phyloP scores from a whole-genome alignment of 2,888 invertebrate species.

The Macaria liturata region DNA sequence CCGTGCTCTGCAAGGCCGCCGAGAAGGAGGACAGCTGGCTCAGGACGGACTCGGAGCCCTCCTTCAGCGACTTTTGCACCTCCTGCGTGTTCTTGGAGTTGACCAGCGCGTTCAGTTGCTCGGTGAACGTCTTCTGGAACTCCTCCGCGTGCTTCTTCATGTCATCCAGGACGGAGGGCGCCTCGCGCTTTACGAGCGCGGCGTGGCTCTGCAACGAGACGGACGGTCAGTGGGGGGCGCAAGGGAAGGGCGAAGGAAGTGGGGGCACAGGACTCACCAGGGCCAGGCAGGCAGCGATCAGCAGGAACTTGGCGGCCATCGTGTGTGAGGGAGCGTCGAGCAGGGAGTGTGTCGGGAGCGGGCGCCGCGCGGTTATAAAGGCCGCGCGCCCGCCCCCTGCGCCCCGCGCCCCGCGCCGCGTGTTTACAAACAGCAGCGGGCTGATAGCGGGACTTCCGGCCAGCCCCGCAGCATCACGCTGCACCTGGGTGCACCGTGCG shows the following conservation, averaged over 20 bases:
- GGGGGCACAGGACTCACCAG: conserved; percentile 56
- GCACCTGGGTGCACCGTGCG: too few species aligned
- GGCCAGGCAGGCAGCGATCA: conserved; percentile 64
- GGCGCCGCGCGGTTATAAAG: conserved; percentile 44
- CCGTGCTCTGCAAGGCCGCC: conserved; percentile 56
- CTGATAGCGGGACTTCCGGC: neutral
- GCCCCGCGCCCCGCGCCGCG: neutral
- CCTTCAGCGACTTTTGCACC: conserved; percentile 62
- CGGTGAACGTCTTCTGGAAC: conserved; percentile 61
- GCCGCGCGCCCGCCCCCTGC: conserved; percentile 30
- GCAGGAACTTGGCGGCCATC: conserved; percentile 61
- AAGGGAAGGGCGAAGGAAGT: neutral
- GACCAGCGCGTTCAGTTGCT: conserved; percentile 53
- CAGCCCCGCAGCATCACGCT: too few species aligned
- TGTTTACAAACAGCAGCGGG: conserved; percentile 2
- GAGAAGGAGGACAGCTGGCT: conserved; percentile 57
- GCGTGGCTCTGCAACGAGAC: conserved; percentile 49
- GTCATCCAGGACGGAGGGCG: conserved; percentile 53
- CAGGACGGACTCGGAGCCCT: conserved; percentile 60
- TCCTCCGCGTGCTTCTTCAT: conserved; percentile 61
- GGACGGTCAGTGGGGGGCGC: neutral
- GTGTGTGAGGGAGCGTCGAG: conserved; percentile 13
- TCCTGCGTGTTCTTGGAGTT: conserved; percentile 68
- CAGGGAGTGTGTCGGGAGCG: conserved; percentile 44
- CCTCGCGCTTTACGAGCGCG: conserved; percentile 61